Conservation (phyloP, 2,797 vertebrate species). For the Aeoliscus strigatus region DNA sequence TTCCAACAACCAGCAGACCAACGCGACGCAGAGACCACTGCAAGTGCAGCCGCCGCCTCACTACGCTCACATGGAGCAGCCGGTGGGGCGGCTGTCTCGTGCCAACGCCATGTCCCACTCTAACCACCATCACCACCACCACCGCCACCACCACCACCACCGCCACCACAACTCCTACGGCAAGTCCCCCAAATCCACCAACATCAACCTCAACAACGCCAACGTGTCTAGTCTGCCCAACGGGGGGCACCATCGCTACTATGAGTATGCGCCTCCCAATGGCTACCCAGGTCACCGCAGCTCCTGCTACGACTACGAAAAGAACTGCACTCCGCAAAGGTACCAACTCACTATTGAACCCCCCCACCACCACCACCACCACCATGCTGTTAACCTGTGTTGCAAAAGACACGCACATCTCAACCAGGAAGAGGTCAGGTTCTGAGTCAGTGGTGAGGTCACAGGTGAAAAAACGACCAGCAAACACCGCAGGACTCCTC, state of each 20-base stretch:
- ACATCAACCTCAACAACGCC: constrained; percentile 99
- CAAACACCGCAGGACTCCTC: too few relatives aligned
- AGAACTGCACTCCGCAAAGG: constrained; percentile 85
- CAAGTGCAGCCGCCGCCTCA: constrained; percentile 87
- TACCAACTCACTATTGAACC: constrained; percentile 70
- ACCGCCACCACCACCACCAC: constrained; percentile 78
- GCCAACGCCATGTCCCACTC: constrained; percentile 75
- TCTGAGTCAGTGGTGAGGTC: neutral
- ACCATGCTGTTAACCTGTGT: too few relatives aligned
- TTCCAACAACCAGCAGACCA: constrained; percentile 90
- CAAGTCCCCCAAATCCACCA: constrained; percentile 95
- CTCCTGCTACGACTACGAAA: constrained; percentile 81
- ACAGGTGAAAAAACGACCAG: too few relatives aligned
- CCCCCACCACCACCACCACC: too few relatives aligned
- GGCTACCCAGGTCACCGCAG: constrained; percentile 72
- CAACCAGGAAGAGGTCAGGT: neutral
- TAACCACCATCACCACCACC: constrained; percentile 73
- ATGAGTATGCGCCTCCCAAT: constrained; percentile 81
- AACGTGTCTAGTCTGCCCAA: constrained; percentile 90
- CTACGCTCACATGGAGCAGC: constrained; percentile 86
- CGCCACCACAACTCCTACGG: constrained; percentile 86
- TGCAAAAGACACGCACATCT: too few relatives aligned
- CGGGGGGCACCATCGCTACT: constrained; percentile 82
- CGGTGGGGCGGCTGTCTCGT: constrained; percentile 74
- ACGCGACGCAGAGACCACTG: constrained; percentile 93